Conservation (phyloP, 2,797 vertebrate genomes). For the Crax fasciolata region DNA sequence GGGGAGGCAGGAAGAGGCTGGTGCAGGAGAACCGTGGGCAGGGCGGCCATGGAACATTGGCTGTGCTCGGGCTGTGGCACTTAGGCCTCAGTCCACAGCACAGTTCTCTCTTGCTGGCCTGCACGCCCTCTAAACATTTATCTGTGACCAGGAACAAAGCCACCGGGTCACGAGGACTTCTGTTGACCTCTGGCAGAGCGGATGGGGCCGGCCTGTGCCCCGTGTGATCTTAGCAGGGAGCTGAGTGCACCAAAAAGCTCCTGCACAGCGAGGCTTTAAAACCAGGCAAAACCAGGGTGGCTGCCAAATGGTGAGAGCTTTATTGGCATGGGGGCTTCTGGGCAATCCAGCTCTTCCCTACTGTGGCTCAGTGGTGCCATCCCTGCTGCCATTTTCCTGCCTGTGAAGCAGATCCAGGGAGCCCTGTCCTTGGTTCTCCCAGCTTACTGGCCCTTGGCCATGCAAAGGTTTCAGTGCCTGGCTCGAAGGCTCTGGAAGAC, state of each 20-base stretch:
- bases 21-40: background rate
- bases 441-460: background rate
- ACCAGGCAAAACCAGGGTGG: background rate
- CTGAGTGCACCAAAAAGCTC: background rate
- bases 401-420: background rate
- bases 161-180: background rate
- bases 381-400: background rate
- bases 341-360: background rate
- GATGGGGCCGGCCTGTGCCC: background rate
- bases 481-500: background rate
- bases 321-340: background rate
- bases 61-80: background rate
- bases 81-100: background rate
- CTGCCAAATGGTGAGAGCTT: background rate
- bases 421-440: background rate
- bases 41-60: background rate
- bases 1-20: background rate
- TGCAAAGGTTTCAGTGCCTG: rapidly evolving
- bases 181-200: background rate
- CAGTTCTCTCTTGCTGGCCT: background rate
- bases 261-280: background rate
- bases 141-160: background rate
- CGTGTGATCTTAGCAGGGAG: background rate
- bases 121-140: background rate
- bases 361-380: background rate